Percentiles rank a stretch among this genome's conserved stretches.
Conservation (phyloP, 1,140 invertebrate genomes). For the Arctopsyche grandis region DNA sequence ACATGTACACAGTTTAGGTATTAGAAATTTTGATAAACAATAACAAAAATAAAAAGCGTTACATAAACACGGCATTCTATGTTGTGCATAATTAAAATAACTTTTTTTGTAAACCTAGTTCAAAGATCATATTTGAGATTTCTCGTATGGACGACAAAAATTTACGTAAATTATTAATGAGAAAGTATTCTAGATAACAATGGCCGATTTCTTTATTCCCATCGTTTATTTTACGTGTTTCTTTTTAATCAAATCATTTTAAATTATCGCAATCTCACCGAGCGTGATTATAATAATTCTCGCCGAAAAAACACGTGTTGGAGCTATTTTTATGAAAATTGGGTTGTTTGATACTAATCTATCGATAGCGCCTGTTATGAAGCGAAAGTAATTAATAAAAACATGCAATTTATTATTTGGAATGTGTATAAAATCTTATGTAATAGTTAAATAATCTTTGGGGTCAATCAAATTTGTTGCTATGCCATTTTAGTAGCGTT, state of each 20-base stretch:
- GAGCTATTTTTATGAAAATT: too few species aligned
- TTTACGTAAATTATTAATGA: conserved; percentile 1
- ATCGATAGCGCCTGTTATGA: neutral
- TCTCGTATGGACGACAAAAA: neutral
- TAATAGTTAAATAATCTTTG: too few species aligned
- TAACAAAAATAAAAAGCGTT: too few species aligned
- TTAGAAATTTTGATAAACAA: too few species aligned
- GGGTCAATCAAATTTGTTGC: too few species aligned
- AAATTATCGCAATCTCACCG: neutral
- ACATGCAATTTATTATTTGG: neutral
- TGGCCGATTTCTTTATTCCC: conserved; percentile 6
- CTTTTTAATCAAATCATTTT: neutral
- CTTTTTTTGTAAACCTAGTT: neutral
- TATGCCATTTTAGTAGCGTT: too few species aligned
- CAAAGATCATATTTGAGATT: neutral
- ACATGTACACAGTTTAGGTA: neutral
- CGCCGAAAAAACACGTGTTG: neutral
- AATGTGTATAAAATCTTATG: too few species aligned
- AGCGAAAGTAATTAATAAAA: conserved; percentile 6
- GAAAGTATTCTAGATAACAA: conserved; percentile 12
- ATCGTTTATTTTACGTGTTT: neutral
- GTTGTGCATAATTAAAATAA: too few species aligned
- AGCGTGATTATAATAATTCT: neutral
- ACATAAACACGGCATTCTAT: too few species aligned
- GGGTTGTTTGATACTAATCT: neutral